phyloP scores from a whole-genome alignment of 2,888 invertebrate species.

The Drosophila mulleri region DNA sequence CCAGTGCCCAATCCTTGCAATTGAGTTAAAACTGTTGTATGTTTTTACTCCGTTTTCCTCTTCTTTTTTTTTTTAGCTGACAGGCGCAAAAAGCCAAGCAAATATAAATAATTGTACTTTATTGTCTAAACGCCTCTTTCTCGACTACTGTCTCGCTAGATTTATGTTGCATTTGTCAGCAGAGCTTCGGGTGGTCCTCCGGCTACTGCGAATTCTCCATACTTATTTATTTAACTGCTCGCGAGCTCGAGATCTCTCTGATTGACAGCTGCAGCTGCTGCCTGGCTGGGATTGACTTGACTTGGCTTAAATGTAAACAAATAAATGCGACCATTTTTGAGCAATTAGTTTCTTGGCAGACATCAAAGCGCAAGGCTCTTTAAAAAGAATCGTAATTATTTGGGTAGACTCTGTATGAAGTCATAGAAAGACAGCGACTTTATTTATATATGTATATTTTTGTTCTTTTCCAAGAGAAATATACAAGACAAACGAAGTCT shows the following conservation, averaged over 20 bases:
- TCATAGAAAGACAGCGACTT: background rate
- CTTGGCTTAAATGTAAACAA: constrained; percentile 35
- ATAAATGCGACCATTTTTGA: constrained; percentile 32
- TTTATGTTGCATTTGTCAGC: constrained; percentile 44
- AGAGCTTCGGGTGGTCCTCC: constrained; percentile 46
- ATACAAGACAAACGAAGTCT: background rate
- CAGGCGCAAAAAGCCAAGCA: constrained; percentile 62
- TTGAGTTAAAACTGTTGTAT: constrained; percentile 33
- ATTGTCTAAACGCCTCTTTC: constrained; percentile 57
- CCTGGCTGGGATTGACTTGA: background rate
- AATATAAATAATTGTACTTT: constrained; percentile 75
- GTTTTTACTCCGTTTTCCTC: background rate
- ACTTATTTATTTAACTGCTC: constrained; percentile 60
- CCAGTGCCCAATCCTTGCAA: constrained; percentile 44
- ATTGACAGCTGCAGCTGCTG: constrained; percentile 1
- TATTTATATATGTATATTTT: background rate
- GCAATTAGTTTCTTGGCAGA: constrained; percentile 14
- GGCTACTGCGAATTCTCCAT: constrained; percentile 52
- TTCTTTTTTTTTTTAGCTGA: constrained; percentile 49
- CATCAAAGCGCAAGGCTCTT: constrained; percentile 19
- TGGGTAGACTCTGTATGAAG: constrained; percentile 3
- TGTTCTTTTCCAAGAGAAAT: background rate
- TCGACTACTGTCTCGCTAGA: constrained; percentile 13
- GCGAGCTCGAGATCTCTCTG: constrained; percentile 21
- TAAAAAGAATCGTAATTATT: background rate